Percentiles rank a stretch among this genome's conserved stretches.
Evolutionary conservation across 2,888 invertebrate genomes (phyloP).

Genomic region (Crossocerus cetratus): DNA sequence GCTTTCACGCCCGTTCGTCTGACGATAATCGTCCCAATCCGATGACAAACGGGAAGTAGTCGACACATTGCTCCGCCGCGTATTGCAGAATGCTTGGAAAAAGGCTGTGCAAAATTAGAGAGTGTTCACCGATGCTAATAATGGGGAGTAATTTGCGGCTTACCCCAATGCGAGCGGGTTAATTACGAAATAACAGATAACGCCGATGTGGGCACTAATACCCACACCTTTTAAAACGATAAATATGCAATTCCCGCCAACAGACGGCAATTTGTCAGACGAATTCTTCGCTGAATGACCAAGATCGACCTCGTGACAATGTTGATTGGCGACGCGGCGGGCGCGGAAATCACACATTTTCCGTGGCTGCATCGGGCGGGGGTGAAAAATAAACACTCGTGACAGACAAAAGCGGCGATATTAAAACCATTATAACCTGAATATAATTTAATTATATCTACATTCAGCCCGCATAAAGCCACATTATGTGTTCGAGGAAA

Average conservation of each 20-base stretch:
- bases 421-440: slow-evolving; percentile 33
- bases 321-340: background rate
- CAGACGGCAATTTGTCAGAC: too few relatives aligned
- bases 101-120: too few relatives aligned
- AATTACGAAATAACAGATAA: background rate
- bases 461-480: slow-evolving; percentile 39
- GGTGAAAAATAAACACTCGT: slow-evolving; percentile 46
- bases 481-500: slow-evolving; percentile 31
- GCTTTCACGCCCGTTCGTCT: too few relatives aligned
- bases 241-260: background rate
- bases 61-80: too few relatives aligned
- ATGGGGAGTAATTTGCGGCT: too few relatives aligned
- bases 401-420: slow-evolving; percentile 21
- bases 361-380: slow-evolving; percentile 22
- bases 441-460: slow-evolving; percentile 47
- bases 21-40: too few relatives aligned
- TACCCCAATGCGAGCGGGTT: background rate
- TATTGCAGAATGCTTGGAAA: too few relatives aligned
- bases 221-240: background rate
- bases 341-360: slow-evolving; percentile 31
- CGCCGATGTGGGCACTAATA: background rate
- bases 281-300: too few relatives aligned
- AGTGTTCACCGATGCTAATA: too few relatives aligned
- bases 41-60: too few relatives aligned
- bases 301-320: background rate